phyloP scores from a whole-genome alignment of 2,888 invertebrate species.

The Tetanocera ferruginea region DNA sequence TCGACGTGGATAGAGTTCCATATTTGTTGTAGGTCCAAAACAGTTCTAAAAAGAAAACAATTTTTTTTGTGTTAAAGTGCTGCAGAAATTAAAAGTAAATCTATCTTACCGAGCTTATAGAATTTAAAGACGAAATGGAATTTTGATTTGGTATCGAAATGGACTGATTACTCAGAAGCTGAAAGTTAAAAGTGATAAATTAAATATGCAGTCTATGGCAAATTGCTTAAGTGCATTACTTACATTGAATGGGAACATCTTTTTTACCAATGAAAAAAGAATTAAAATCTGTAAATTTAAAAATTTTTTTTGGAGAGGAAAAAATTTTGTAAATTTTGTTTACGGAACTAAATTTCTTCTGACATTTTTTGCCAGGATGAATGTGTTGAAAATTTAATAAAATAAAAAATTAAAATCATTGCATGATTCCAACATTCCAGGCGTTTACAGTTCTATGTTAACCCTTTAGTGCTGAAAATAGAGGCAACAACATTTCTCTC shows the following conservation, averaged over 20 bases:
- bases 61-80: neutral
- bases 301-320: constrained; percentile 30
- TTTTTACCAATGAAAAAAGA: constrained; percentile 33
- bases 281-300: constrained; percentile 32
- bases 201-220: neutral
- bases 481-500: neutral
- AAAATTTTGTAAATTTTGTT: constrained; percentile 43
- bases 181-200: neutral
- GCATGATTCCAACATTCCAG: too few species aligned
- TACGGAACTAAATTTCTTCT: constrained; percentile 39
- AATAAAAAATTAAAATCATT: neutral
- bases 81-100: neutral
- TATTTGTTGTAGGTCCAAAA: constrained; percentile 41
- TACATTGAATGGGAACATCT: constrained; percentile 50
- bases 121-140: constrained; percentile 39
- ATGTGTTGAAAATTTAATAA: neutral
- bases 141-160: constrained; percentile 35
- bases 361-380: constrained; percentile 34
- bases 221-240: constrained; percentile 16
- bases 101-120: constrained; percentile 36
- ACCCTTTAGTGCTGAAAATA: neutral
- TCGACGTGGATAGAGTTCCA: constrained; percentile 58
- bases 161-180: constrained; percentile 43
- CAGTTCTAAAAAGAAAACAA: constrained; percentile 27
- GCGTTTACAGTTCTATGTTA: neutral